Evolutionary conservation across 2,888 invertebrate genomes (phyloP), one percentile per base, ranked within the genome.

Genomic region (Allophyes oxyacanthae): DNA sequence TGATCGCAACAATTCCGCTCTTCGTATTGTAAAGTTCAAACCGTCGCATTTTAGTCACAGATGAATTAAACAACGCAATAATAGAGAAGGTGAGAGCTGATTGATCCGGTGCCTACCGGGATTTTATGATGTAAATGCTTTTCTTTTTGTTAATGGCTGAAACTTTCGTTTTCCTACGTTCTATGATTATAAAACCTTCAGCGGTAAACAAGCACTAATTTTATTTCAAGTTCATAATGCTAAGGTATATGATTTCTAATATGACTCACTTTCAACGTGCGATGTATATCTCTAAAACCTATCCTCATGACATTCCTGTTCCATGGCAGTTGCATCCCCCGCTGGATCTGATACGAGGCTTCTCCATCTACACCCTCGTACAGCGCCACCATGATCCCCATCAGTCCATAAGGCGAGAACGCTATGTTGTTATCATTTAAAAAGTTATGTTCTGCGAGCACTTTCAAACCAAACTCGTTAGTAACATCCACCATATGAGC

Each of bases 201-300:
- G 28, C 28, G 1, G 7, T 28, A 28, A 28, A 28, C 7, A 8
- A 8, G 7, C 28, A 8, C 28, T 28, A 4, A 28, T 4, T 28
- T 28, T 8, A 20, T 20, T 20, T 6, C 28, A 6, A 6, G 28
- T 8, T 8, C 2, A 28, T 6, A 28, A 1, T 28, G 7, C 7
- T 28, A 28, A 8, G 3, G 6, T 1, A 8, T 8, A 6, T 28
- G 28, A 28, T 28, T 28, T 14, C 14, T 14, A 15, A 10, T 37
- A n/a, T 1, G 10, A 92, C 95, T 95, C 90, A 97, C 98, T 95
- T 97, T 96, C 54, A 98, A 94, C 77, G 97, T 96, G 49, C 97
- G 95, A 86, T 98, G 97, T 67, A 98, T 96, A 87, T 98, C 98
- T 67, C 98, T 95, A 80, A 97, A 96, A 26, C 98, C 98, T 64